A percentile compares a stretch with the other conserved stretches of the same genome.
These are phyloP conservation scores for Odontomyia ornata DNA, from an alignment of 2,888 invertebrate genomes.

Conservation along the genomic window DNA sequence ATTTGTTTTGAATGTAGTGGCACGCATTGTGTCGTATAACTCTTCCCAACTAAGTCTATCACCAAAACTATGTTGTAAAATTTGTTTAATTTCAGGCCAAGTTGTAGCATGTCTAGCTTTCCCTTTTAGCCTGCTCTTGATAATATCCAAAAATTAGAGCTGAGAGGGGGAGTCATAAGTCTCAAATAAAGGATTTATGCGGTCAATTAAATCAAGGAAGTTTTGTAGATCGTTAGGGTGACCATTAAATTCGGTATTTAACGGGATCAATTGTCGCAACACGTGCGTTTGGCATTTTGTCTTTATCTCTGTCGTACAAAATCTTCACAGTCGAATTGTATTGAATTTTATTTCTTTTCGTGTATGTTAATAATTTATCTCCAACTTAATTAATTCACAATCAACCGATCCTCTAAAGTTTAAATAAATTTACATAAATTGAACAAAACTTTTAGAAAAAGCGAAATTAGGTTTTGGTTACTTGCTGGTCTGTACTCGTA, in stretches of 20 bases:
- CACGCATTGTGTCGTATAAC: conserved; percentile 1
- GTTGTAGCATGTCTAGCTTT: conserved; percentile 8
- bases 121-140: conserved; percentile 24
- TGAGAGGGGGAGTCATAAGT: neutral
- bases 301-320: too few species aligned
- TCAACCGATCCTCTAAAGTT: too few species aligned
- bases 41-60: conserved; percentile 7
- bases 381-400: too few species aligned
- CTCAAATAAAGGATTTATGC: neutral
- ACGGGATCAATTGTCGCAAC: neutral
- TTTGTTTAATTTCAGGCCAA: conserved; percentile 8
- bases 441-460: too few species aligned
- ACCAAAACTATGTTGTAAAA: conserved; percentile 16
- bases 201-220: neutral
- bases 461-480: too few species aligned
- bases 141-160: neutral
- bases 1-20: conserved; percentile 18
- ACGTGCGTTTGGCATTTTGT: too few species aligned
- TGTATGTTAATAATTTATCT: too few species aligned
- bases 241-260: neutral
- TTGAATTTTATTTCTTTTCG: too few species aligned
- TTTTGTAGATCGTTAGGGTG: neutral
- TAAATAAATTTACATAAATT: too few species aligned
- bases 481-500: too few species aligned
- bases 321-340: too few species aligned